phyloP scores from a whole-genome alignment of 2,888 invertebrate species.

The Drosophila cognata region DNA sequence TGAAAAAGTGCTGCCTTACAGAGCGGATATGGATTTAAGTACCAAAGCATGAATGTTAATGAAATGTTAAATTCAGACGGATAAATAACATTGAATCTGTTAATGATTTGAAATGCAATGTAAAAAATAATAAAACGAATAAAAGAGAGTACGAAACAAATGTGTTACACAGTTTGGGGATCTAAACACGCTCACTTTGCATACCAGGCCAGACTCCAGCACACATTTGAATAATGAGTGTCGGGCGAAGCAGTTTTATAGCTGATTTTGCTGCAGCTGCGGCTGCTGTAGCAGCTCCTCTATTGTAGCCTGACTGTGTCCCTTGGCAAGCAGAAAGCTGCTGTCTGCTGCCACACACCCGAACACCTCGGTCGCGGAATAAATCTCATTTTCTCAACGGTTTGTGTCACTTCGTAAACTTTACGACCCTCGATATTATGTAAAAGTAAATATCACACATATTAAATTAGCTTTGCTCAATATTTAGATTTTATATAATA shows the following conservation, averaged over 20 bases:
- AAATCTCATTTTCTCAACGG: no score
- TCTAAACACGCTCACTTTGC: constrained; percentile 18
- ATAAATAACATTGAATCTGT: not conserved
- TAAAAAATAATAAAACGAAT: constrained; percentile 9
- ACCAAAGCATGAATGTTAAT: no score
- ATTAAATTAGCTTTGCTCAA: constrained; percentile 2
- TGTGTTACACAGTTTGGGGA: constrained; percentile 4
- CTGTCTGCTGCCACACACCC: constrained; percentile 14
- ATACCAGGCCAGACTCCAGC: constrained; percentile 21
- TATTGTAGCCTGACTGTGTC: constrained; percentile 28
- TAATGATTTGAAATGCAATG: constrained; percentile 5
- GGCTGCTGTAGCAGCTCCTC: constrained; percentile 1
- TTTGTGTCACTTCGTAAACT: no score
- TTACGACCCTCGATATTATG: no score
- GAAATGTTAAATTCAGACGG: not conserved
- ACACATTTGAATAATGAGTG: constrained; percentile 73
- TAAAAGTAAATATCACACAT: not conserved
- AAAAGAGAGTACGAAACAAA: not conserved
- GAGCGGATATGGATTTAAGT: no score
- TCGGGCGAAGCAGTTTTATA: constrained; percentile 50
- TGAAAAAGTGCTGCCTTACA: not conserved
- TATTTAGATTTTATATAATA: not conserved
- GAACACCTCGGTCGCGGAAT: not conserved
- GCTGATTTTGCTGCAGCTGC: constrained; percentile 44
- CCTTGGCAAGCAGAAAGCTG: constrained; percentile 35